Evolutionary conservation across 2,797 vertebrate species (phyloP).

Genomic region (Buphagus erythrorhynchus): DNA sequence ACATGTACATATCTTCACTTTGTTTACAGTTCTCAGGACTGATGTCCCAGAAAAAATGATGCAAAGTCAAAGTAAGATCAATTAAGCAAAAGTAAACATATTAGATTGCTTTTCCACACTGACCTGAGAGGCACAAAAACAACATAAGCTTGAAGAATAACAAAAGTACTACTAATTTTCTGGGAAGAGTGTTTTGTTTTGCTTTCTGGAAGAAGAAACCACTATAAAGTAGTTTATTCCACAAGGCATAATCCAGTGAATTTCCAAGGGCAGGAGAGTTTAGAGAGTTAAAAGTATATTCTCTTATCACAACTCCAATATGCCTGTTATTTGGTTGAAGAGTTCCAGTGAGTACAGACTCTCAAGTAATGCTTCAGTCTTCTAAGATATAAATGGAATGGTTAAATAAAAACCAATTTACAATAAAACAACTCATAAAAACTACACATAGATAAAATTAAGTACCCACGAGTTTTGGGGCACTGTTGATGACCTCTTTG

Average conservation of each 20-base stretch:
- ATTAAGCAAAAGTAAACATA: not conserved
- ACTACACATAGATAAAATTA: not conserved
- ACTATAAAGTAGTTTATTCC: not conserved
- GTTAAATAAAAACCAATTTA: not conserved
- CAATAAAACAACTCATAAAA: not conserved
- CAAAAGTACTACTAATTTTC: not conserved
- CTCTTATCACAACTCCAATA: not conserved
- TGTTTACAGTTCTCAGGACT: slow-evolving; percentile 16
- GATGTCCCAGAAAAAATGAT: not conserved
- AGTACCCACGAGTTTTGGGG: not conserved
- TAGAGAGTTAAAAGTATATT: not conserved
- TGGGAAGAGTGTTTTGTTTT: not conserved
- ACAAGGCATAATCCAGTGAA: not conserved
- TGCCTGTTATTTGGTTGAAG: not conserved
- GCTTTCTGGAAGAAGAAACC: not conserved
- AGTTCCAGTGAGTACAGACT: not conserved
- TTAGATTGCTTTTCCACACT: not conserved
- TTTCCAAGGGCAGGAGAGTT: not conserved
- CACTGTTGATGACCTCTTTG: not conserved
- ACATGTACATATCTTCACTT: not conserved
- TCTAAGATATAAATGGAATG: not conserved
- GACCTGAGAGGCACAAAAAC: not conserved
- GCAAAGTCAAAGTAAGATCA: slow-evolving; percentile 20
- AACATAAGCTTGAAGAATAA: not conserved
- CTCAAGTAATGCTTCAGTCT: not conserved